Conservation (phyloP, 2,888 invertebrate genomes). For the Synergus gifuensis region DNA sequence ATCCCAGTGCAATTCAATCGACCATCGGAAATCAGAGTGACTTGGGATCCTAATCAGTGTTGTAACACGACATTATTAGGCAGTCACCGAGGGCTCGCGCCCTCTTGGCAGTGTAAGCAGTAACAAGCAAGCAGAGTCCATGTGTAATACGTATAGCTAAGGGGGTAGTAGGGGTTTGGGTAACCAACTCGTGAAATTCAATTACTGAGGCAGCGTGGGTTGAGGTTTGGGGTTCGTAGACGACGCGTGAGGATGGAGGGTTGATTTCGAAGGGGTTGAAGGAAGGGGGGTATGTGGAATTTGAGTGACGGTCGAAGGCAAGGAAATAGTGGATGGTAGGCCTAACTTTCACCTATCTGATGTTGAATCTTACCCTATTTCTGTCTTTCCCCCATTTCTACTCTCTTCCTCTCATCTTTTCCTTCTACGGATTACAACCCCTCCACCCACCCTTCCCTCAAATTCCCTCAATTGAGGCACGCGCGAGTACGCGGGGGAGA, state of each 20-base stretch:
- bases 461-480: constrained; percentile 47
- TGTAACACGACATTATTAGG: constrained; percentile 67
- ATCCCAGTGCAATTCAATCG: constrained; percentile 18
- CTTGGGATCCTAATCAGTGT: constrained; percentile 60
- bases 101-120: constrained; percentile 51
- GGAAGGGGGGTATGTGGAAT: constrained; percentile 66
- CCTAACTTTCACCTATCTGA: constrained; percentile 64
- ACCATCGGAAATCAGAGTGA: constrained; percentile 55
- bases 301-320: constrained; percentile 75
- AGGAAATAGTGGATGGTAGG: constrained; percentile 64
- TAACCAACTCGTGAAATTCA: constrained; percentile 78
- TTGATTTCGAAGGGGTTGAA: constrained; percentile 57
- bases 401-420: constrained; percentile 17
- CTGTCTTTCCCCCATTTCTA: constrained; percentile 36
- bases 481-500: constrained; percentile 63
- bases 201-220: constrained; percentile 74
- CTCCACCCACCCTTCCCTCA: not conserved
- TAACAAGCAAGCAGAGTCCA: constrained; percentile 50
- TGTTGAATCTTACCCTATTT: constrained; percentile 60
- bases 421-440: not conserved
- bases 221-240: constrained; percentile 58
- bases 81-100: constrained; percentile 67
- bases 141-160: constrained; percentile 55
- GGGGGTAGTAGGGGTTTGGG: constrained; percentile 70
- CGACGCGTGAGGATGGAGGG: constrained; percentile 50